phyloP scores from a whole-genome alignment of 2,113 vertebrate genomes.

The Hemicordylus capensis region DNA sequence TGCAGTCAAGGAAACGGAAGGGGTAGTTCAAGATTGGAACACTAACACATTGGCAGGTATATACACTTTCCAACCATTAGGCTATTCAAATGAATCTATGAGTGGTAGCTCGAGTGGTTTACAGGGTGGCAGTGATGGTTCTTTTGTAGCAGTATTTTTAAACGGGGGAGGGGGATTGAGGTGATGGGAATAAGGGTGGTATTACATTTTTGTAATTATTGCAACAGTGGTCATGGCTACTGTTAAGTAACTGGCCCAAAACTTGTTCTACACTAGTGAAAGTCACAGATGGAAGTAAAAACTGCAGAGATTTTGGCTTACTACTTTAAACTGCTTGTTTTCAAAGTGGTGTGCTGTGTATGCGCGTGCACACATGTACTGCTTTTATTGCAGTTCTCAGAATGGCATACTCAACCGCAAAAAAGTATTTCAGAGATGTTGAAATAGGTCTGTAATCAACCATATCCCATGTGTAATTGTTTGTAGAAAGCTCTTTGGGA shows the following conservation, averaged over 20 bases:
- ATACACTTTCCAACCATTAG: constrained; percentile 12
- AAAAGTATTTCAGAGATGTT: not conserved
- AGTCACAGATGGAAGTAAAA: not conserved
- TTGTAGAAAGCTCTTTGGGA: rapidly evolving
- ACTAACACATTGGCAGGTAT: constrained; percentile 72
- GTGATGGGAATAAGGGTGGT: not conserved
- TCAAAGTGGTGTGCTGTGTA: constrained; percentile 11
- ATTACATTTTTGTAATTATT: not conserved
- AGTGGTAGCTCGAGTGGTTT: constrained; percentile 13
- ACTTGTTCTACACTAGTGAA: not conserved
- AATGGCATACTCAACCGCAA: not conserved
- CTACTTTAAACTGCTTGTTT: not conserved
- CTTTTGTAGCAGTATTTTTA: too few relatives aligned
- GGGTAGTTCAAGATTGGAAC: constrained; percentile 75
- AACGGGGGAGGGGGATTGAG: too few relatives aligned
- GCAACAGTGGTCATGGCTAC: not conserved
- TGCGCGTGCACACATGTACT: too few relatives aligned
- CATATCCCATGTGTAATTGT: not conserved
- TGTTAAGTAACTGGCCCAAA: not conserved
- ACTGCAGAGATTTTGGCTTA: constrained; percentile 19
- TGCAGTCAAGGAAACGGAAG: constrained; percentile 74
- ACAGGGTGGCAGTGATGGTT: not conserved
- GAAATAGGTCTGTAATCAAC: not conserved
- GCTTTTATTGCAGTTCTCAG: not conserved
- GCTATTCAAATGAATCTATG: constrained; percentile 23